Base-by-base conservation (phyloP, 2,888 invertebrate species). In the Xylota sylvarum region DNA sequence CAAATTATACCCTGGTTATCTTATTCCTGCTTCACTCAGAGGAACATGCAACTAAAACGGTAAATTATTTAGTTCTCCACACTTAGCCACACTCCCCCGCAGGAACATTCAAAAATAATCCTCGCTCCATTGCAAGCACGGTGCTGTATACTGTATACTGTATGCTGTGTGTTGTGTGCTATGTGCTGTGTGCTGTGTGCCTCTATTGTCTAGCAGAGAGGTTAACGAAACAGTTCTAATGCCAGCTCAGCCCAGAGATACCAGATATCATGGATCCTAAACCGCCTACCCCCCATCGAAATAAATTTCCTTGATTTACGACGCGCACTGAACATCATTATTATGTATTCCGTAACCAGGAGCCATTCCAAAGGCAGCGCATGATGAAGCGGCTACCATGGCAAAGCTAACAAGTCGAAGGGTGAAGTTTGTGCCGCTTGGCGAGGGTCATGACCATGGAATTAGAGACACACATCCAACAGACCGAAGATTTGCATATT, bases 241-340 rank as follows among this genome's bases (percentile, higher is more conserved):
- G 65, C 76, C 85, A 85, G 80, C 80, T 85, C 74, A 85, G 80
- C 58, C 23, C 60, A 52, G 69, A 85, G 69, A 85, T 84, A 76
- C 27, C 64, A 70, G 73, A 80, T 76, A 85, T 85, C 76, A 84
- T 46, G 65, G 30, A n/a, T 43, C 17, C 14, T 55, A 19, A 32
- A 23, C 23, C 23, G 23, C 60, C 76, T 62, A 37, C 65, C 50
- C 50, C 35, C 60, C 43, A 65, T 56, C 85, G 76, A 76, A 85
- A 85, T 85, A 85, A 85, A 81, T 85, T 85, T 72, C 72, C 81
- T 81, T 85, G 85, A 85, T 85, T 85, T 85, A 81, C 85, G 85
- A 55, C 46, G 70, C 76, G 70, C 70, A 80, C 85, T 81, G 76
- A 85, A 81, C 85, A 85, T 85, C 85, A 81, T 85, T 85, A 85